Evolutionary conservation across 2,888 invertebrate species (phyloP), one percentile per base, ranked within the genome.

Genomic region (Drosophila borealis): DNA sequence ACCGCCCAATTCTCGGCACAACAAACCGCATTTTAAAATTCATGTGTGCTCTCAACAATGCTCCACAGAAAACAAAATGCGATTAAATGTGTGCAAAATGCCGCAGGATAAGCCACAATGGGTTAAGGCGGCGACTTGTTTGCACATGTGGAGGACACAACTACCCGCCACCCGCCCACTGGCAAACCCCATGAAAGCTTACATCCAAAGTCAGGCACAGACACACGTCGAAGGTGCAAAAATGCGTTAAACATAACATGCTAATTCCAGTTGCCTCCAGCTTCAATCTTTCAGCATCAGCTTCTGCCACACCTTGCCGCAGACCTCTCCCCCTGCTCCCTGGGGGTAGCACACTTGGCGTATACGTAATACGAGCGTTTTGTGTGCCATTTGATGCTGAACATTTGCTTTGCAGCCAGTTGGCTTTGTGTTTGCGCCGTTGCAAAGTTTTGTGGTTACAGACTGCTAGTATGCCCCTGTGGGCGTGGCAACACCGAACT

Each of bases 21-120:
- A 5, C 50, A 63, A 77, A 88, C 84, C 89, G 61, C 84, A 89
- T 82, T 89, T 89, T 89, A 81, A 89, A 89, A 89, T 89, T 73
- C 83, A 84, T 84, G 78, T 74, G 69, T 72, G 73, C 77, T 78
- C 80, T 76, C 78, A 72, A 74, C 81, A 71, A 68, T 86, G 77
- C 57, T 57, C 76, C 78, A 73, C 78, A 70, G 70, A 81, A 71
- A 79, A 88, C 88, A 81, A 81, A 85, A 90, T 81, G 81, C 80
- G 80, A 87, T 91, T 91, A 91, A 91, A 88, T 89, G 91, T 91
- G 90, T 89, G 90, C 90, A 90, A 91, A 91, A 91, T 91, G 86
- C 89, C 85, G 70, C 73, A 81, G 64, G 67, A 74, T 88, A 76
- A 80, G 62, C 84, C 89, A 77, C 82, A 88, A 89, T 74, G 83